Percentiles rank a stretch among this genome's conserved stretches.
Conservation (phyloP, 2,888 invertebrate species). For the Mythimna albipuncta region DNA sequence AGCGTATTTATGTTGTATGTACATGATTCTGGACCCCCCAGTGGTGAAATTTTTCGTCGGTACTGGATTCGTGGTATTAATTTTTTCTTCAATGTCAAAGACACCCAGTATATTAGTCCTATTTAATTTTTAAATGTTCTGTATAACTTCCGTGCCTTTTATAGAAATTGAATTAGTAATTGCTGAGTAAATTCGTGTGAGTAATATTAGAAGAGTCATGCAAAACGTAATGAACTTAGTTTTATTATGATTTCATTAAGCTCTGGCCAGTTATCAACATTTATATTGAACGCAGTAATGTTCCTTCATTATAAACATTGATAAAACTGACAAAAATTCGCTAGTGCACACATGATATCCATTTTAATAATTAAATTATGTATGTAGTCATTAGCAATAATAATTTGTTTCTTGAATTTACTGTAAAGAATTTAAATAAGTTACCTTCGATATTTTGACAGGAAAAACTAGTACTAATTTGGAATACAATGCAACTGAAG, state of each 20-base stretch:
- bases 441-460: not conserved
- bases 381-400: not conserved
- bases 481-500: not conserved
- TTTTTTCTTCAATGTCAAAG: no score
- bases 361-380: not conserved
- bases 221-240: slow-evolving; percentile 54
- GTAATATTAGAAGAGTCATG: slow-evolving; percentile 51
- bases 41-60: no score
- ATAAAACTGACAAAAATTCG: slow-evolving; percentile 27
- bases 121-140: not conserved
- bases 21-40: no score
- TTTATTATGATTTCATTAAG: slow-evolving; percentile 46
- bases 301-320: slow-evolving; percentile 43
- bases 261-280: slow-evolving; percentile 43
- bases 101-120: not conserved
- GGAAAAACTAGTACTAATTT: not conserved
- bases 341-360: slow-evolving; percentile 40
- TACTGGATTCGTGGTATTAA: no score
- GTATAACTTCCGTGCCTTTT: not conserved
- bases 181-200: slow-evolving; percentile 23
- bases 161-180: slow-evolving; percentile 9
- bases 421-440: not conserved
- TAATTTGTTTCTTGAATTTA: slow-evolving; percentile 5
- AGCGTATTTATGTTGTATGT: no score
- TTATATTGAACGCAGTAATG: slow-evolving; percentile 40